Percentiles rank a stretch among this genome's conserved stretches.
These are phyloP conservation scores for Fulmarus glacialis DNA, from an alignment of 2,113 vertebrate genomes.

Conservation along the genomic window DNA sequence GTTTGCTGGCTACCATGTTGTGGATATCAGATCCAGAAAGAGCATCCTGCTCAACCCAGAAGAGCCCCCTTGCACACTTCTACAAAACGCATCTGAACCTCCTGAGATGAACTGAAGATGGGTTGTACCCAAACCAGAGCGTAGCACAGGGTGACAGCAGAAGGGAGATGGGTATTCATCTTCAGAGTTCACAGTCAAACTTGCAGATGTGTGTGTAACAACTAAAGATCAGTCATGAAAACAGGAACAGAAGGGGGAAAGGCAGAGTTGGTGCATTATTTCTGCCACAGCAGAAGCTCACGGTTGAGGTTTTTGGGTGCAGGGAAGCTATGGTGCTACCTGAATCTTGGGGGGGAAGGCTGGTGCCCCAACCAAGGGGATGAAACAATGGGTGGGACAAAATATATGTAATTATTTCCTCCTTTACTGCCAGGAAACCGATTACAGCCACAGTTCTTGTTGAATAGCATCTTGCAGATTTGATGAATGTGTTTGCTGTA, in stretches of 20 bases:
- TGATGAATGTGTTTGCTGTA: not conserved
- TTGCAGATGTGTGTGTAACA: not conserved
- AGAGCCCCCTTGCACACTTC: not conserved
- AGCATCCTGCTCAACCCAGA: not conserved
- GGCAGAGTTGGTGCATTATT: not conserved
- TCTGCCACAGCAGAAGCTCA: not conserved
- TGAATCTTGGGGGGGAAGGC: not conserved
- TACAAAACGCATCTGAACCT: not conserved
- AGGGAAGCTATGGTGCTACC: not conserved
- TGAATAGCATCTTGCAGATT: not conserved
- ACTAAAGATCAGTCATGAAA: not conserved
- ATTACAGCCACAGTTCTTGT: not conserved
- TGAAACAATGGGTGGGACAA: not conserved
- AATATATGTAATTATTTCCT: not conserved
- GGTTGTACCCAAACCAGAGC: not conserved
- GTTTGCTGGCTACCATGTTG: not conserved
- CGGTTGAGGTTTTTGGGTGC: not conserved
- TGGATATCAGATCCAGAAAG: not conserved
- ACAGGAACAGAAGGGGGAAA: not conserved
- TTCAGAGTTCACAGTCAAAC: not conserved
- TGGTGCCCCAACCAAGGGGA: not conserved
- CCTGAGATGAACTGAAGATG: not conserved
- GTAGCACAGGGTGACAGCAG: not conserved
- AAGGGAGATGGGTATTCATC: not conserved
- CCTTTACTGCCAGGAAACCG: not conserved